phyloP scores from a whole-genome alignment of 2,113 vertebrate species.

The Murina feae region DNA sequence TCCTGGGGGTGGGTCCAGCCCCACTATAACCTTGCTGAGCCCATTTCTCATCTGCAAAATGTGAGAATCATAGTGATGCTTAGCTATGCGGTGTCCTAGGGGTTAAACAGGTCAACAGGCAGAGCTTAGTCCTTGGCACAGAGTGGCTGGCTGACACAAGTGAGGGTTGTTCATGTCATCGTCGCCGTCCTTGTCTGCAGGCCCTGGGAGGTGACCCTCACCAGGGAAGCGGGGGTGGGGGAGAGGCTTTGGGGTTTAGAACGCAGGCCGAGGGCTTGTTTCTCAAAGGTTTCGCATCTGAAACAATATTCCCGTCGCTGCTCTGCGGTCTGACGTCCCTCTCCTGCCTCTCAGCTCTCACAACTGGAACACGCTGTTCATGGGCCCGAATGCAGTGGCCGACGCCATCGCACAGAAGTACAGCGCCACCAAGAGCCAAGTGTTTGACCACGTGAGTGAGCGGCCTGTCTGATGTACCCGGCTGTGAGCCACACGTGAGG shows the following conservation, averaged over 20 bases:
- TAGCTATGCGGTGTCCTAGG: rapidly evolving
- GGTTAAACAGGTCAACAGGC: rapidly evolving
- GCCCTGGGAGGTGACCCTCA: rapidly evolving
- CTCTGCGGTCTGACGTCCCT: rapidly evolving
- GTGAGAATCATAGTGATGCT: rapidly evolving
- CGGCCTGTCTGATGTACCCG: rapidly evolving
- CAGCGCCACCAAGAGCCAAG: constrained; percentile 94
- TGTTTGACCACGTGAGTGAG: constrained; percentile 92
- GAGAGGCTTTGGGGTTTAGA: background rate
- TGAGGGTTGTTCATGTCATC: rapidly evolving
- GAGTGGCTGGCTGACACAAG: rapidly evolving
- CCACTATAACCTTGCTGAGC: rapidly evolving
- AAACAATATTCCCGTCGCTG: rapidly evolving
- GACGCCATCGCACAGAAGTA: constrained; percentile 96
- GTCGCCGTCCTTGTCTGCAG: rapidly evolving
- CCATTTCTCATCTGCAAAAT: background rate
- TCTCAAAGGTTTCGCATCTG: background rate
- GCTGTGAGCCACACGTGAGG: rapidly evolving
- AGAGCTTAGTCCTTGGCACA: background rate
- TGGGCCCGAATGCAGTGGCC: constrained; percentile 93
- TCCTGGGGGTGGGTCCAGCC: background rate
- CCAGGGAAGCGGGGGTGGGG: too few relatives aligned
- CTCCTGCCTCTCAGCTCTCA: constrained; percentile 84
- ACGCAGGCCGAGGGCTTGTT: rapidly evolving
- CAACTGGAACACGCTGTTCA: constrained; percentile 96